Evolutionary conservation across 2,797 vertebrate genomes (phyloP), one percentile per base, ranked within the genome.

Genomic region (Crax fasciolata): DNA sequence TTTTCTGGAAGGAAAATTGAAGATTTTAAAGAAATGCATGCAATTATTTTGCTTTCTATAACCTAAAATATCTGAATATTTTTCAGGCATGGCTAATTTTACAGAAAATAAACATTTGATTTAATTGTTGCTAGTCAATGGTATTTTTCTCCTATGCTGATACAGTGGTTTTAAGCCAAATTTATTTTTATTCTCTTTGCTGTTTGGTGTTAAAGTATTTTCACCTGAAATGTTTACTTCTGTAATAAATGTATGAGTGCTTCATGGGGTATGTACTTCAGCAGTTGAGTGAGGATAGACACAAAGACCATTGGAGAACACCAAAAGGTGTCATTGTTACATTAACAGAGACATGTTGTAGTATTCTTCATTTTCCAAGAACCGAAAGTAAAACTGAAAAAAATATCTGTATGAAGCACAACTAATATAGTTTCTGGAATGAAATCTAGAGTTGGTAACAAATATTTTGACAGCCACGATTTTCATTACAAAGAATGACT

Each of bases 381-480:
- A 54, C 25, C 54, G 72, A 93, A 95, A 84, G n/a, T 59, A 87
- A 93, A 90, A 83, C 32, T 52, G n/a, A 84, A 94, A 89, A 74
- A 44, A 32, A 32, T 28, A 41, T 30, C 54, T 18, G 28, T 32
- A 5, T 52, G 61, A 93, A 80, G 72, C 38, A 95, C 87, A 87
- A 80, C 10, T 61, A 74, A 80, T 24, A 6, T 43, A 77, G 80
- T 72, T 93, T 89, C 72, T 87, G 43, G 84, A 93, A 84, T 46
- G 21, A 89, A 84, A 83, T 80, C 78, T 87, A 66, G 84, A 92
- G 70, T 25, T 46, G 4, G 30, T 63, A 90, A 61, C 44, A 94
- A 95, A 90, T 95, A 94, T 84, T 95, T 93, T 96, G 83, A 90
- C 88, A 95, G 70, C 57, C 58, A 35, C 74, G 27, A 39, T 35